Evolutionary conservation across 2,797 vertebrate species (phyloP), one percentile per base, ranked within the genome.

Genomic region (Austrolebias charrua): DNA sequence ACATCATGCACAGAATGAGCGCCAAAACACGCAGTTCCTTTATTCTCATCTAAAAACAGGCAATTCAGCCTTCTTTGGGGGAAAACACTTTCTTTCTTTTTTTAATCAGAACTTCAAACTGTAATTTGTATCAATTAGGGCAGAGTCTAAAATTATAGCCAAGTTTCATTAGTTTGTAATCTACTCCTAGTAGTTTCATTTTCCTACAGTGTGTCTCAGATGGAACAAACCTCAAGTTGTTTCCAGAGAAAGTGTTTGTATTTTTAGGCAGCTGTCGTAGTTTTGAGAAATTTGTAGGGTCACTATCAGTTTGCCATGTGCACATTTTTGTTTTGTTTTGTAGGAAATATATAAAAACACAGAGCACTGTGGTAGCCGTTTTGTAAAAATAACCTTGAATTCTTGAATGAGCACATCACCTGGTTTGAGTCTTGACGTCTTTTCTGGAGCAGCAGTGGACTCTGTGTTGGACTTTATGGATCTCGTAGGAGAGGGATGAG

Each of bases 371-470:
- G 1, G 7, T 18, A 16, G 16, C 4, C 11, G 20, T 31, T 60
- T 50, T 47, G 16, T 43, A 19, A 19, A 31, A 40, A 56, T 10
- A 10, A 60, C 55, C 46, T 8, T 47, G 9, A 55, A 28, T 43
- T 49, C 45, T 8, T 50, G 9, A 33, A 42, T 15, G 0, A 44
- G 1, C 44, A 44, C 1, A 71, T 89, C 90, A 94, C 94, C 93
- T 91, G 84, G 67, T 43, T 87, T 87, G 52, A 80, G 66, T 85
- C 84, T 80, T 61, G 31, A 9, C 16, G 52, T 29, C 58, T 66
- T 73, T 49, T 71, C 62, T 12, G 8, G 53, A 5, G 16, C 48
- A 56, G 40, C 33, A 4, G 63, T 5, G 1, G 51, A 73, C 55
- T 64, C 73, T 60, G 44, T 73, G 74, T 40, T 31, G 14, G 64